Conservation (phyloP, 2,113 vertebrate species). For the Saguinus midas region DNA sequence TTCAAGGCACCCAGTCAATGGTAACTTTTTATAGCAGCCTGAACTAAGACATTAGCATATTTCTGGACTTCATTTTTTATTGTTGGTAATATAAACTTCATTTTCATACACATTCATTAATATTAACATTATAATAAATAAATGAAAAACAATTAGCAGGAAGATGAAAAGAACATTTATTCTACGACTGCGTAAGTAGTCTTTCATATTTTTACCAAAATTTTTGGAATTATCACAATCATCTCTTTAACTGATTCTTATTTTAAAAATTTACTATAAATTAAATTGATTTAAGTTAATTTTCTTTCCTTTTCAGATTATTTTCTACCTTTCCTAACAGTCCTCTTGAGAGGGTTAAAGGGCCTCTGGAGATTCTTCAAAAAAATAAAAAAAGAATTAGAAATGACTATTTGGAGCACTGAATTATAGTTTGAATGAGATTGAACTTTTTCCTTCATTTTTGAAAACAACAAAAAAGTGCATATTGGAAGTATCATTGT, state of each 20-base stretch:
- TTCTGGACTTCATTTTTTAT: background rate
- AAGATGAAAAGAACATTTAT: background rate
- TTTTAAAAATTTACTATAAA: background rate
- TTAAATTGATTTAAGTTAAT: background rate
- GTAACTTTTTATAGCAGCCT: background rate
- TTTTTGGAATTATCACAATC: background rate
- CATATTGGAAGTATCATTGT: background rate
- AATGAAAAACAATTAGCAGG: background rate
- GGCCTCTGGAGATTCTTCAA: background rate
- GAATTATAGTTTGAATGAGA: background rate
- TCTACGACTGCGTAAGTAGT: background rate
- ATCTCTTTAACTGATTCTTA: background rate
- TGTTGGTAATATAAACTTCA: background rate
- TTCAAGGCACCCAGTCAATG: background rate
- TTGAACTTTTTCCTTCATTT: background rate
- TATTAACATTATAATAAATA: background rate
- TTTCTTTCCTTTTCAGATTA: background rate
- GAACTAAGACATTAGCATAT: background rate
- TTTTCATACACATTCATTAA: background rate
- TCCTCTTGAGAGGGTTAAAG: background rate
- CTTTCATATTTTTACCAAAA: background rate
- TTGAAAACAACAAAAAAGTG: slow-evolving; percentile 11
- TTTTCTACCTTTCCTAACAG: background rate
- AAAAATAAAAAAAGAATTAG: background rate
- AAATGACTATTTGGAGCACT: background rate